phyloP scores from a whole-genome alignment of 2,797 vertebrate genomes.

The Thamnophis elegans region DNA sequence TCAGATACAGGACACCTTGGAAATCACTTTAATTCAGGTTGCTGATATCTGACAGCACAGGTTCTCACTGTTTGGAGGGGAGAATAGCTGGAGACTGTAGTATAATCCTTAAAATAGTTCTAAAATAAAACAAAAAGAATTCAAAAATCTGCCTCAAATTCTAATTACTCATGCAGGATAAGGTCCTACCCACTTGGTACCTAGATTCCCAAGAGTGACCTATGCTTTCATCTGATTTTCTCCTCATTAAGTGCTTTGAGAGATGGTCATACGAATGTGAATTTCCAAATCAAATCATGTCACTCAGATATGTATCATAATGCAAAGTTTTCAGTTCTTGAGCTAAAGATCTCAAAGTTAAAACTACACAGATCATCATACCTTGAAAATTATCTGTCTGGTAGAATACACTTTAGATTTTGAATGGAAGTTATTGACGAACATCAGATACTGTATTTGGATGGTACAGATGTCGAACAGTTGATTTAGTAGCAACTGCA shows the following conservation, averaged over 20 bases:
- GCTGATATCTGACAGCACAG: neutral
- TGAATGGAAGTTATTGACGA: neutral
- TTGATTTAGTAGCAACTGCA: neutral
- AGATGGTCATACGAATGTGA: neutral
- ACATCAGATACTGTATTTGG: neutral
- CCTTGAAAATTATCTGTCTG: no score
- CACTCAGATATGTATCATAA: neutral
- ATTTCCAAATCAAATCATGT: neutral
- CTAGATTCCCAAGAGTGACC: neutral
- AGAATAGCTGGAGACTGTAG: neutral
- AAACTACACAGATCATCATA: neutral
- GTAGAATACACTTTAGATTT: neutral
- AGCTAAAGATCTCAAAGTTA: neutral
- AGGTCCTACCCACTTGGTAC: neutral
- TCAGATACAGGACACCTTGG: neutral
- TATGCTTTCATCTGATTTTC: neutral
- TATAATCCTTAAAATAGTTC: neutral
- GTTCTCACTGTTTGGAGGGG: neutral
- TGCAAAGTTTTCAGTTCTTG: neutral
- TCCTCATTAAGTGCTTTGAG: neutral
- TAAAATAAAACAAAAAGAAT: neutral
- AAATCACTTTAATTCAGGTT: neutral
- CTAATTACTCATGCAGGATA: neutral
- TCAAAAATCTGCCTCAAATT: neutral
- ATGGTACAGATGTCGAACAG: neutral